Conservation (phyloP, 2,888 invertebrate genomes). For the Lasioglossum malachurum region DNA sequence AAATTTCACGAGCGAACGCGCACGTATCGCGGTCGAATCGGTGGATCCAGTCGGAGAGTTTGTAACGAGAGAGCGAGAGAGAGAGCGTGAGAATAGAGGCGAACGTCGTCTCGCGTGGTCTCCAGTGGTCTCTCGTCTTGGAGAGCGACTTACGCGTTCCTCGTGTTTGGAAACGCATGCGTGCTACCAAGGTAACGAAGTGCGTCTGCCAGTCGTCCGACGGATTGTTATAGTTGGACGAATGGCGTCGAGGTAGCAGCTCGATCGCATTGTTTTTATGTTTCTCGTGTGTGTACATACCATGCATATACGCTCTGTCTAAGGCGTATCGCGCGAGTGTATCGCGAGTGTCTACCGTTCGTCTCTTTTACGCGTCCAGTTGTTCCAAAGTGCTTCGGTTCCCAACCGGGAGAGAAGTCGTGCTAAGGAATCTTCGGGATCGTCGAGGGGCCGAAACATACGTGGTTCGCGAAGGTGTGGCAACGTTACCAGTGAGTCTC, state of each 20-base stretch:
- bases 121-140: neutral
- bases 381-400: constrained; percentile 26
- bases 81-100: neutral
- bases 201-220: constrained; percentile 60
- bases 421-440: neutral
- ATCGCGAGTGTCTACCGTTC: constrained; percentile 44
- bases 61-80: neutral
- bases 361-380: constrained; percentile 35
- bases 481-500: constrained; percentile 58
- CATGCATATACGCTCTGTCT: constrained; percentile 55
- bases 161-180: constrained; percentile 66
- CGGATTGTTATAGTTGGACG: constrained; percentile 67
- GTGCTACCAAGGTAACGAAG: constrained; percentile 63
- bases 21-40: neutral
- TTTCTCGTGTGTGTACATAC: constrained; percentile 62
- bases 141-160: constrained; percentile 56
- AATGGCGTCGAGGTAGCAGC: constrained; percentile 75
- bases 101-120: neutral
- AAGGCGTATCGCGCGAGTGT: constrained; percentile 58
- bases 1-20: neutral
- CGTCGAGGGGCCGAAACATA: constrained; percentile 9
- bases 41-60: neutral
- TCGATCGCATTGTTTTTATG: constrained; percentile 79
- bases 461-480: constrained; percentile 55
- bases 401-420: constrained; percentile 16